phyloP scores from a whole-genome alignment of 2,797 vertebrate genomes.

The Peromyscus nudipes region DNA sequence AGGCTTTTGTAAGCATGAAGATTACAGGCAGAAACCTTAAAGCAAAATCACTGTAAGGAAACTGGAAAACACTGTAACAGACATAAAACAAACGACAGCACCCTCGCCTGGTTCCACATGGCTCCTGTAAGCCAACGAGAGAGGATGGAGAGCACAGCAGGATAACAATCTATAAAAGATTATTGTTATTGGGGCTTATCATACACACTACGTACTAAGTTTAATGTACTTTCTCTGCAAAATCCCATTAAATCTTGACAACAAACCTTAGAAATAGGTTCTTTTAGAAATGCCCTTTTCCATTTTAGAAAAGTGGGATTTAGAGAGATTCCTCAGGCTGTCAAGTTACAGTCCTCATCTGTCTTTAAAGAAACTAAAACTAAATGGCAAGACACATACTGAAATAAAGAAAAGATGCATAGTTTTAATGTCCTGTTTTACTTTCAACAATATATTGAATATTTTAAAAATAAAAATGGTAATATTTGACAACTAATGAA shows the following conservation, averaged over 20 bases:
- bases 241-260: background rate
- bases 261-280: background rate
- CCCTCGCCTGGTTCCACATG: background rate
- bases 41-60: conserved; percentile 41
- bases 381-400: background rate
- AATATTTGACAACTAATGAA: conserved; percentile 44
- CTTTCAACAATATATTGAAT: conserved; percentile 3
- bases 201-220: background rate
- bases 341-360: background rate
- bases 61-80: conserved; percentile 1
- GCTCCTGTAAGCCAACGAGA: background rate
- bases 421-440: background rate
- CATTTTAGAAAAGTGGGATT: background rate
- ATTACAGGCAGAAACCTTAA: conserved; percentile 19
- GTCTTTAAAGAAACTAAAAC: conserved; percentile 54
- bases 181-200: background rate
- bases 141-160: background rate
- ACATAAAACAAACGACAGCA: conserved; percentile 15
- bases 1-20: conserved; percentile 34
- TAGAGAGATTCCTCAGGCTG: background rate
- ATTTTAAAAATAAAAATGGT: conserved; percentile 25
- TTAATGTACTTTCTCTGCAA: background rate
- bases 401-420: background rate
- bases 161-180: background rate
- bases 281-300: background rate